phyloP scores from a whole-genome alignment of 2,888 invertebrate genomes.

The Limnephilus lunatus region DNA sequence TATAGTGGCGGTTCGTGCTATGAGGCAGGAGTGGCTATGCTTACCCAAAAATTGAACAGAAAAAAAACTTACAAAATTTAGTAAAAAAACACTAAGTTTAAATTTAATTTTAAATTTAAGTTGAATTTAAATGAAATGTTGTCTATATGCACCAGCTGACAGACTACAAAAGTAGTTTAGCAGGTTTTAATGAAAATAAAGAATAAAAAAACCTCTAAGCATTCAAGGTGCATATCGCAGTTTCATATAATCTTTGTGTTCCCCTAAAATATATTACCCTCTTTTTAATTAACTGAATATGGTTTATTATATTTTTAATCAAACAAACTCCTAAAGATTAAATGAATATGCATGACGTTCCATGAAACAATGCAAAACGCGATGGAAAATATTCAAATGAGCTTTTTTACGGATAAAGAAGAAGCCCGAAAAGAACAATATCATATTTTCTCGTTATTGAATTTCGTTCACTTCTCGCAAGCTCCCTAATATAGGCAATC shows the following conservation, averaged over 20 bases:
- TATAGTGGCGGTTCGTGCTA: too few relatives aligned
- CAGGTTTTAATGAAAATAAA: too few relatives aligned
- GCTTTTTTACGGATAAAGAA: neutral
- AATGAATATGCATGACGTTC: neutral
- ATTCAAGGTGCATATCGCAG: too few relatives aligned
- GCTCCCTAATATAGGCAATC: constrained; percentile 39
- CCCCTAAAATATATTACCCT: neutral
- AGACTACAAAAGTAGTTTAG: too few relatives aligned
- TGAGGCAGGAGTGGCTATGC: too few relatives aligned
- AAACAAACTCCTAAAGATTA: neutral
- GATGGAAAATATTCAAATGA: neutral
- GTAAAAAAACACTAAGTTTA: too few relatives aligned
- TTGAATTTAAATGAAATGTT: too few relatives aligned
- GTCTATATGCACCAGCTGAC: too few relatives aligned
- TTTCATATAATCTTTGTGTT: neutral
- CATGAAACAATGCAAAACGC: neutral
- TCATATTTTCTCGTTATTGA: constrained; percentile 23
- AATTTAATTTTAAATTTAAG: too few relatives aligned
- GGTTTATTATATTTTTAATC: neutral
- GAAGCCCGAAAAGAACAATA: constrained; percentile 5
- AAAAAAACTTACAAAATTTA: too few relatives aligned
- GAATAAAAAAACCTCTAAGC: too few relatives aligned
- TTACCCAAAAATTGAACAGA: too few relatives aligned
- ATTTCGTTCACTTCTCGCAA: constrained; percentile 19
- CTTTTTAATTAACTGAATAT: neutral